Percentiles rank a stretch among this genome's conserved stretches.
Evolutionary conservation across 23 tunicate genomes (phyloP).

Genomic region (Ciona savignyi): DNA sequence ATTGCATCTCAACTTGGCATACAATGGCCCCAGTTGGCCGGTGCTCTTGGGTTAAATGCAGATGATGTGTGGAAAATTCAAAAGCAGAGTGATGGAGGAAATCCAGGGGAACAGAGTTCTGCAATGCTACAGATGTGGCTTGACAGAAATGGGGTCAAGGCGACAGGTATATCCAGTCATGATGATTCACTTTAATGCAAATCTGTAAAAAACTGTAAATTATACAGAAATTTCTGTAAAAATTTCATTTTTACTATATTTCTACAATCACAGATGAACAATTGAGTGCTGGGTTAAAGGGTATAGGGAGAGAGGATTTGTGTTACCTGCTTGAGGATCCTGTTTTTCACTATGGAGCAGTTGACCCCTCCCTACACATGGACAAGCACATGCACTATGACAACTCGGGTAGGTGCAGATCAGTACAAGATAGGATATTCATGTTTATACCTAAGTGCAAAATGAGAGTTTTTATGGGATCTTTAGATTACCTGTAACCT

Average conservation of each 20-base stretch:
- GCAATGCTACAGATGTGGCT: conserved; percentile 61
- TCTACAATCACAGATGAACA: conserved; percentile 10
- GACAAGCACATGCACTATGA: conserved; percentile 19
- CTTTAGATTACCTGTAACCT: neutral
- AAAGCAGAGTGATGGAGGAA: conserved; percentile 40
- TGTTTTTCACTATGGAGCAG: conserved; percentile 15
- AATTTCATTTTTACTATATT: conserved; percentile 5
- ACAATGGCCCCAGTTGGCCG: conserved; percentile 83
- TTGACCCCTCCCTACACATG: conserved; percentile 24
- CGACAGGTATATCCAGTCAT: too few relatives aligned
- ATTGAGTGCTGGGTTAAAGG: conserved; percentile 14
- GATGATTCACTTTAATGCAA: too few relatives aligned
- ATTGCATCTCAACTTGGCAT: conserved; percentile 62
- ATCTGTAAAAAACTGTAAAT: conserved; percentile 7
- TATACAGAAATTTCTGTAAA: conserved; percentile 6
- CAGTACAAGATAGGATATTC: neutral
- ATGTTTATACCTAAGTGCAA: conserved; percentile 6
- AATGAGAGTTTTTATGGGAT: too few relatives aligned
- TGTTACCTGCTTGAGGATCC: conserved; percentile 18
- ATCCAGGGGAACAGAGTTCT: conserved; percentile 46
- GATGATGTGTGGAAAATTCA: conserved; percentile 81
- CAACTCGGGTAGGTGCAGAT: conserved; percentile 13
- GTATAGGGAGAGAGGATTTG: conserved; percentile 27
- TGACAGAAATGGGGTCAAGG: conserved; percentile 24
- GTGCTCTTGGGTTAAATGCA: conserved; percentile 44